phyloP scores from a whole-genome alignment of 2,797 vertebrate species.

The Diplodus sargus region DNA sequence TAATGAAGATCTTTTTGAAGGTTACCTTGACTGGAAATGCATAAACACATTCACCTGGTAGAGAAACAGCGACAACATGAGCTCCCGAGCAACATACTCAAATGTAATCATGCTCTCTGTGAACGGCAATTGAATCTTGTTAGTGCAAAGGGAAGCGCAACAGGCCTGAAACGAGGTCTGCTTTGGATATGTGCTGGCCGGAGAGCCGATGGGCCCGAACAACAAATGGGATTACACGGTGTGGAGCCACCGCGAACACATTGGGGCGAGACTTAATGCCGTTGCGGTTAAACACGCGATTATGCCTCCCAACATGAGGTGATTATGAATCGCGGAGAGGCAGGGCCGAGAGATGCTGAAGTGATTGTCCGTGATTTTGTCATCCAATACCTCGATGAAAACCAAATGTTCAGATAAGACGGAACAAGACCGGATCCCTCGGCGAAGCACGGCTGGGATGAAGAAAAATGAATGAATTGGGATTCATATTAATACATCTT shows the following conservation, averaged over 20 bases:
- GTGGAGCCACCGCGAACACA: constrained; percentile 59
- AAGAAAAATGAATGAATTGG: constrained; percentile 10
- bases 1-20: neutral
- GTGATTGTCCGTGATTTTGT: constrained; percentile 36
- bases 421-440: constrained; percentile 17
- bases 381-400: constrained; percentile 7
- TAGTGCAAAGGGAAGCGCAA: constrained; percentile 54
- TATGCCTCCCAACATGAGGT: constrained; percentile 45
- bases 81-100: constrained; percentile 21
- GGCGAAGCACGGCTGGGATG: neutral
- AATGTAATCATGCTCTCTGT: constrained; percentile 63
- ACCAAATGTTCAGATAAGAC: constrained; percentile 7
- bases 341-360: constrained; percentile 43
- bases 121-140: constrained; percentile 71
- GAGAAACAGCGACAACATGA: constrained; percentile 38
- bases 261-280: constrained; percentile 20
- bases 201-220: constrained; percentile 50
- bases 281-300: constrained; percentile 46
- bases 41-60: constrained; percentile 26
- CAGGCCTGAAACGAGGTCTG: constrained; percentile 57
- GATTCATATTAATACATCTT: constrained; percentile 25
- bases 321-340: constrained; percentile 48
- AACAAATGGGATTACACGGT: constrained; percentile 74
- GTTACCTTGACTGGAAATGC: constrained; percentile 2
- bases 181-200: constrained; percentile 60